These are phyloP conservation scores for Brachymystax lenok DNA, from an alignment of 2,797 vertebrate genomes.

Conservation along the genomic window DNA sequence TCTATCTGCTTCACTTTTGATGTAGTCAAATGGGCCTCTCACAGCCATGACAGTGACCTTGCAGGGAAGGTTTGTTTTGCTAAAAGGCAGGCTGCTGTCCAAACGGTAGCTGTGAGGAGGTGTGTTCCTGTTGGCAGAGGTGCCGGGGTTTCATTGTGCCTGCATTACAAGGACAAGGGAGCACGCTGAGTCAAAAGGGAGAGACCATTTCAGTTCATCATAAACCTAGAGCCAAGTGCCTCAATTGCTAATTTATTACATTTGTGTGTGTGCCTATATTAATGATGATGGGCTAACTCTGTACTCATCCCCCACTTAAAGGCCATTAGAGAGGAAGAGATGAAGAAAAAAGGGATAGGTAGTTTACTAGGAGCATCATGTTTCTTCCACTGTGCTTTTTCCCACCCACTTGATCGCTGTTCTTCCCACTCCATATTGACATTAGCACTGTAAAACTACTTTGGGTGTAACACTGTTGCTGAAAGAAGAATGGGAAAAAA, in stretches of 20 bases:
- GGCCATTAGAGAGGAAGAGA: slow-evolving; percentile 13
- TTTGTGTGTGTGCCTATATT: slow-evolving; percentile 3
- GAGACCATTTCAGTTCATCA: neutral
- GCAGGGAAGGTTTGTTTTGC: neutral
- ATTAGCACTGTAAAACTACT: slow-evolving; percentile 2
- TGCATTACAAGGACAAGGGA: slow-evolving; percentile 39
- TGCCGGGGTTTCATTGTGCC: slow-evolving; percentile 44
- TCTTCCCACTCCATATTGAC: neutral
- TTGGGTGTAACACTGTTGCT: neutral
- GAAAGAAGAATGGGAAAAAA: neutral
- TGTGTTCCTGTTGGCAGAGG: slow-evolving; percentile 35
- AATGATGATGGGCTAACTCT: slow-evolving; percentile 1
- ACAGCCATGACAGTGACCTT: slow-evolving; percentile 2
- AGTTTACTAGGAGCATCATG: neutral
- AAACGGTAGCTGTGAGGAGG: neutral
- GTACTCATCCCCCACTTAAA: slow-evolving; percentile 12
- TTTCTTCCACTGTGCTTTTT: neutral
- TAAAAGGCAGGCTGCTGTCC: slow-evolving; percentile 7
- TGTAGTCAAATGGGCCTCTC: neutral
- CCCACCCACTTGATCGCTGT: neutral
- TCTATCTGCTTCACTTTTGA: neutral
- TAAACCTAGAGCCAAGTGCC: neutral
- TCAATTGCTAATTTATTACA: neutral
- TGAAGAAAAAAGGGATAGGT: neutral
- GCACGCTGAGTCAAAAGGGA: slow-evolving; percentile 16